Evolutionary conservation across 2,113 vertebrate genomes (phyloP).

Genomic region (Ammodytes dubius): DNA sequence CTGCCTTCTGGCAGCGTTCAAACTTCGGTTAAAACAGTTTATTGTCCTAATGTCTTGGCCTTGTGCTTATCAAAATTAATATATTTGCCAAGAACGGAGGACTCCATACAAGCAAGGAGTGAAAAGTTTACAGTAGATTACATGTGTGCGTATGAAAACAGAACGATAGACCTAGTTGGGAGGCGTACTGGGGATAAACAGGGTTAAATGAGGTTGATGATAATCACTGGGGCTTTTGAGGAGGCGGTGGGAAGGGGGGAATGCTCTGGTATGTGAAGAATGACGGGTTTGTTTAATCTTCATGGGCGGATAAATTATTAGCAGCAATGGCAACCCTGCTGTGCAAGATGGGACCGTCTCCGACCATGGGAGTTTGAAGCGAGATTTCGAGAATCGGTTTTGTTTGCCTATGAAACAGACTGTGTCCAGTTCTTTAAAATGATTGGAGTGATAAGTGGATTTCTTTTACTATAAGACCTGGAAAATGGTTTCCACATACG

Average conservation of each 20-base stretch:
- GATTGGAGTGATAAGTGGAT: not conserved
- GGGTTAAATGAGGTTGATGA: slow-evolving; percentile 58
- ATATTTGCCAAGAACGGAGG: not conserved
- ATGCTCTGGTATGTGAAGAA: slow-evolving; percentile 77
- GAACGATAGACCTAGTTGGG: not conserved
- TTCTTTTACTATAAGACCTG: not conserved
- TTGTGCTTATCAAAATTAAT: not conserved
- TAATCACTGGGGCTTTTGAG: slow-evolving; percentile 53
- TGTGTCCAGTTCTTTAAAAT: not conserved
- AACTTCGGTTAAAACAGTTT: not conserved
- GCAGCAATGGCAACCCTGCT: slow-evolving; percentile 57
- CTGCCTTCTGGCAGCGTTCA: not conserved
- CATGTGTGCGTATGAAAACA: not conserved
- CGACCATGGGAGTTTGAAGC: not conserved
- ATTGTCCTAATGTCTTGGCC: not conserved
- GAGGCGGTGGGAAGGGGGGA: slow-evolving; percentile 23
- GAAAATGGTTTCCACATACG: not conserved
- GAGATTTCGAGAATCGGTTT: not conserved
- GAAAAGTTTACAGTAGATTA: slow-evolving; percentile 3
- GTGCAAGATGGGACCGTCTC: slow-evolving; percentile 15
- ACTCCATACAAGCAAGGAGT: not conserved
- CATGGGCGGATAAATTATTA: slow-evolving; percentile 68
- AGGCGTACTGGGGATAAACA: not conserved
- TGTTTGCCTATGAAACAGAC: not conserved
- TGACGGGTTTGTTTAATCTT: slow-evolving; percentile 74